These are phyloP conservation scores for Mechanitis mazaeus DNA, from an alignment of 2,888 invertebrate species.

Conservation along the genomic window DNA sequence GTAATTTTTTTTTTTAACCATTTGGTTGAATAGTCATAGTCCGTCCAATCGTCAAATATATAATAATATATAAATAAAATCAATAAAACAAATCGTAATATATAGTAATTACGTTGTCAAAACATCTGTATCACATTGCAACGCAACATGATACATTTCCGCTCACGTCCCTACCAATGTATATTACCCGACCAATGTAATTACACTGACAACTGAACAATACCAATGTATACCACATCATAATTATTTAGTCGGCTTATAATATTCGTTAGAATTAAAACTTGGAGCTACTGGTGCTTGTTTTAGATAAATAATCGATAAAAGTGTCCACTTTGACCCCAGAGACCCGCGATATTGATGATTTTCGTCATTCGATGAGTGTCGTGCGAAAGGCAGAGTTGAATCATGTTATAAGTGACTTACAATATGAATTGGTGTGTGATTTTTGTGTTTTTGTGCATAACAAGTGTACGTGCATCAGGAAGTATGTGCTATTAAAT, in stretches of 20 bases:
- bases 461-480: constrained; percentile 49
- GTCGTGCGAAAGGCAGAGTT: constrained; percentile 42
- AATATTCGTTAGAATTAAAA: constrained; percentile 26
- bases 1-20: too few relatives aligned
- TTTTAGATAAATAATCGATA: constrained; percentile 58
- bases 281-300: constrained; percentile 26
- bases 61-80: too few relatives aligned
- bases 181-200: constrained; percentile 3
- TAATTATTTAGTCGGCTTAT: not conserved
- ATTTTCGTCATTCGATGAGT: constrained; percentile 56
- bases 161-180: constrained; percentile 32
- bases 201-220: constrained; percentile 1
- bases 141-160: constrained; percentile 45
- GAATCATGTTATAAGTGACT: constrained; percentile 47
- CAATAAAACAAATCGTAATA: not conserved
- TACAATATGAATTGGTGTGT: constrained; percentile 61
- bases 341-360: constrained; percentile 39
- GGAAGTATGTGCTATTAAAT: constrained; percentile 49
- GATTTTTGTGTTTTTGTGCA: constrained; percentile 60
- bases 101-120: not conserved
- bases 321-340: constrained; percentile 64
- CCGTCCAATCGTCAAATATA: too few relatives aligned
- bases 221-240: not conserved
- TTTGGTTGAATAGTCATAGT: too few relatives aligned
- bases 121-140: constrained; percentile 24